A percentile compares a stretch with the other conserved stretches of the same genome.
These are phyloP conservation scores for Brienomyrus longianalis DNA, from an alignment of 2,113 vertebrate genomes.

Conservation along the genomic window DNA sequence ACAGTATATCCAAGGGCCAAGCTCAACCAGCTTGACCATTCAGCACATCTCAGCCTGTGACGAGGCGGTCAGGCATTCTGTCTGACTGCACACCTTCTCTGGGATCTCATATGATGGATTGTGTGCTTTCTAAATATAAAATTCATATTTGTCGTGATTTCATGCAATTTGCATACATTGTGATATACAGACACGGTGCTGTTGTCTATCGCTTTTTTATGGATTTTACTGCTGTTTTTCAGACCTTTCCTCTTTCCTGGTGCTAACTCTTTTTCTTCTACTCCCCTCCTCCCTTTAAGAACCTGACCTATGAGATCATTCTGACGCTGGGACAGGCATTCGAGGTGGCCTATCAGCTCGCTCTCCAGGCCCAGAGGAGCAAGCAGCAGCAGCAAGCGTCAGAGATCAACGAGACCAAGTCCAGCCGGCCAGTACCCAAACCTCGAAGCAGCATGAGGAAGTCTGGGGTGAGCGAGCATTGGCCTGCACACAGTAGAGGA, in stretches of 20 bases:
- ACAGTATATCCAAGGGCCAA: not conserved
- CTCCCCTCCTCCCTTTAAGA: constrained; percentile 54
- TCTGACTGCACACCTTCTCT: not conserved
- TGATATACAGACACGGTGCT: not conserved
- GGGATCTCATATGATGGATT: not conserved
- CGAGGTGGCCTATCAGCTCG: constrained; percentile 97
- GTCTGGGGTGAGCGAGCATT: constrained; percentile 68
- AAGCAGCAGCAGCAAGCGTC: constrained; percentile 59
- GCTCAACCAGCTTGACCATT: not conserved
- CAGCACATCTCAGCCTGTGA: not conserved
- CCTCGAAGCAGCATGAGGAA: constrained; percentile 78
- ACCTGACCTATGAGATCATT: constrained; percentile 96
- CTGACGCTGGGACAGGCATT: constrained; percentile 93
- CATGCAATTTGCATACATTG: not conserved
- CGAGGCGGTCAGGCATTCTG: not conserved
- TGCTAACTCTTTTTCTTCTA: not conserved
- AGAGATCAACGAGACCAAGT: constrained; percentile 73
- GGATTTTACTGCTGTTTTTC: not conserved
- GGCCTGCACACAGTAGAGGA: not conserved
- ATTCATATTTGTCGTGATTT: not conserved
- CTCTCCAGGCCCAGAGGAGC: constrained; percentile 88
- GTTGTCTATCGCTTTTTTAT: not conserved
- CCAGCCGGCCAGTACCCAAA: constrained; percentile 85
- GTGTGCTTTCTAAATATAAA: not conserved
- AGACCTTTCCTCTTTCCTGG: not conserved